phyloP scores from a whole-genome alignment of 2,797 vertebrate genomes.

The Sebastes wilsoni region DNA sequence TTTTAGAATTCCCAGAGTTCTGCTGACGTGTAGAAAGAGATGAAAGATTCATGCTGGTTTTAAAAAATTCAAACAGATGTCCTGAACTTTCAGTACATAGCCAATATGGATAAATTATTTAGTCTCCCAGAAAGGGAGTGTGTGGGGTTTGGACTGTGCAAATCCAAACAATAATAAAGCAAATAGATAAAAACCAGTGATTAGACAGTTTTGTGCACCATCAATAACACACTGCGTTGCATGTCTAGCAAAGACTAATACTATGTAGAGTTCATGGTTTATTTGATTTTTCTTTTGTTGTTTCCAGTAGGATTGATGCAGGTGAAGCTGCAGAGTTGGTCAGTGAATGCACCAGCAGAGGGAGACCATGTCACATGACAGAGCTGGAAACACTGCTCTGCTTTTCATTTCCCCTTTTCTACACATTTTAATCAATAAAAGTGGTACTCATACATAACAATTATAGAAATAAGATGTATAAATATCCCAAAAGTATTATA shows the following conservation, averaged over 20 bases:
- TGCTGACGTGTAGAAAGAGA: constrained; percentile 75
- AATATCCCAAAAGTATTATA: background rate
- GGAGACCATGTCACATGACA: constrained; percentile 69
- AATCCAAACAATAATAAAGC: constrained; percentile 35
- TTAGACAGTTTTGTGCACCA: background rate
- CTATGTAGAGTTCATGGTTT: background rate
- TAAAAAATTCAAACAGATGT: constrained; percentile 84
- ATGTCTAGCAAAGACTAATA: background rate
- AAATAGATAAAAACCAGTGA: background rate
- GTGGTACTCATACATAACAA: background rate
- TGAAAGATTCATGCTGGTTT: constrained; percentile 81
- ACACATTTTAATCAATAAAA: background rate
- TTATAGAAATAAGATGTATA: background rate
- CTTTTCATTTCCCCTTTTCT: background rate
- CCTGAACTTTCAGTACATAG: constrained; percentile 78
- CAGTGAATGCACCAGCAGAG: constrained; percentile 74
- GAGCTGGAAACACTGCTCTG: background rate
- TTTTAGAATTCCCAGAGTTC: constrained; percentile 77
- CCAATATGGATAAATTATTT: constrained; percentile 77
- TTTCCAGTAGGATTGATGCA: background rate
- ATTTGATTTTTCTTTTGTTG: background rate
- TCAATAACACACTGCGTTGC: background rate
- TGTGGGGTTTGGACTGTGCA: constrained; percentile 45
- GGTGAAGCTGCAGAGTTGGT: constrained; percentile 27
- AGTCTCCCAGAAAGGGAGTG: constrained; percentile 55